Conservation (phyloP, 2,888 invertebrate species). For the Drosophila quinaria region DNA sequence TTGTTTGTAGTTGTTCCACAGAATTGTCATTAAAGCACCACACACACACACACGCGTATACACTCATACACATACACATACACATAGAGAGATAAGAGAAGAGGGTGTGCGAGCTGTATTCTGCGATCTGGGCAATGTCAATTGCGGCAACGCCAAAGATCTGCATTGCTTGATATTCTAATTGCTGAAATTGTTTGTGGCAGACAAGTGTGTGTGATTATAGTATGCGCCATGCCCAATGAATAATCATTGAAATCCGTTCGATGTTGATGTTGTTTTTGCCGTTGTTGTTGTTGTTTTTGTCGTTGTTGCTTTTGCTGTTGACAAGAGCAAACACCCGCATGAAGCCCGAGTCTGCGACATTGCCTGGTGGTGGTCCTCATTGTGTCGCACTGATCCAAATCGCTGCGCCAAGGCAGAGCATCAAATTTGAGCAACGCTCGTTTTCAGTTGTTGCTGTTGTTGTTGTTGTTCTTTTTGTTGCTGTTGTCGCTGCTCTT, state of each 20-base stretch:
- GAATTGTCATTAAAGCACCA: constrained; percentile 79
- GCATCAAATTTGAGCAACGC: constrained; percentile 79
- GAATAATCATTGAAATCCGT: constrained; percentile 77
- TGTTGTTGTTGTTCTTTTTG: constrained; percentile 55
- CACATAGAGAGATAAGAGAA: constrained; percentile 13
- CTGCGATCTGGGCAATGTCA: constrained; percentile 71
- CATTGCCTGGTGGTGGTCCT: constrained; percentile 75
- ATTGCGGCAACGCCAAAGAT: constrained; percentile 72
- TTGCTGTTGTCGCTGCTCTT: constrained; percentile 66
- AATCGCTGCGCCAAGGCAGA: constrained; percentile 63
- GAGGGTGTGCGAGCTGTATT: constrained; percentile 55
- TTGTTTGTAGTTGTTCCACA: constrained; percentile 53
- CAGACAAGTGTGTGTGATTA: constrained; percentile 74
- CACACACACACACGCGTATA: constrained; percentile 36
- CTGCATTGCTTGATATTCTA: constrained; percentile 81
- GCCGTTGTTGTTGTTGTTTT: constrained; percentile 23
- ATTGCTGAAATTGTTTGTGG: constrained; percentile 80
- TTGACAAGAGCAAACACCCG: constrained; percentile 68
- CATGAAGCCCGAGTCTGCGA: constrained; percentile 52
- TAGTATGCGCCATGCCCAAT: constrained; percentile 73
- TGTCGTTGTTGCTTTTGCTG: constrained; percentile 36
- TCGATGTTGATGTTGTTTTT: constrained; percentile 27
- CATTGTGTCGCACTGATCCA: constrained; percentile 79
- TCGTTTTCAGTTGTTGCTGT: constrained; percentile 69
- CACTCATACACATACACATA: constrained; percentile 23